A percentile compares a stretch with the other conserved stretches of the same genome.
Conservation (phyloP, 2,797 vertebrate genomes). For the Cottoperca gobio region DNA sequence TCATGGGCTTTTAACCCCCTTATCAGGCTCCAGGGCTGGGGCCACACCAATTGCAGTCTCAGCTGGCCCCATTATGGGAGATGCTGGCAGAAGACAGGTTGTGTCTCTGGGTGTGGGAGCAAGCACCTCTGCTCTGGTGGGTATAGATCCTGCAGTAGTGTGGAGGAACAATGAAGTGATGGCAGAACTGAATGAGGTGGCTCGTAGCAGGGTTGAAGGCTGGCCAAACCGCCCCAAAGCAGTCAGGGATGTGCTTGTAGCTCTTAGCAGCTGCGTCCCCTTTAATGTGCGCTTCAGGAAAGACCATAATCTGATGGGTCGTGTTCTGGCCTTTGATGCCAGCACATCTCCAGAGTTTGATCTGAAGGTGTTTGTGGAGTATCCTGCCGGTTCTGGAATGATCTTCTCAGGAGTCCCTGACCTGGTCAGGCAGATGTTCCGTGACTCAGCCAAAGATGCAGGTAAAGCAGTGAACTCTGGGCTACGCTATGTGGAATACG, state of each 20-base stretch:
- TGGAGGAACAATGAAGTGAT: constrained; percentile 85
- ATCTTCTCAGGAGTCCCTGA: constrained; percentile 88
- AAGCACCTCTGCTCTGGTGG: constrained; percentile 84
- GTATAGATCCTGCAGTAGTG: constrained; percentile 77
- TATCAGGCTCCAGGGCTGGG: constrained; percentile 81
- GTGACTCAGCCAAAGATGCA: constrained; percentile 89
- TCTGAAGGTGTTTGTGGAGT: constrained; percentile 91
- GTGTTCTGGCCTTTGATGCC: constrained; percentile 89
- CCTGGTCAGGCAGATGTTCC: constrained; percentile 91
- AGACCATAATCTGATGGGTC: constrained; percentile 88
- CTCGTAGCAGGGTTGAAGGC: constrained; percentile 87
- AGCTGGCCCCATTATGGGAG: constrained; percentile 85
- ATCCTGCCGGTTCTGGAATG: constrained; percentile 89
- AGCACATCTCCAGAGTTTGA: constrained; percentile 87
- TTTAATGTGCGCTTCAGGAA: constrained; percentile 93
- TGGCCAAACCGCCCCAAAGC: constrained; percentile 88
- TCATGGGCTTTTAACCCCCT: constrained; percentile 85
- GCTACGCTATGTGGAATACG: constrained; percentile 92
- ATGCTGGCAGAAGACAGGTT: constrained; percentile 81
- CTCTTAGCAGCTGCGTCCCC: constrained; percentile 87
- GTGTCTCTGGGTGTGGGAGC: constrained; percentile 76
- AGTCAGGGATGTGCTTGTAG: constrained; percentile 86
- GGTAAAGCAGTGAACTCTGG: constrained; percentile 90
- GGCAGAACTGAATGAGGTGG: constrained; percentile 88
- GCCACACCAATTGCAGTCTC: constrained; percentile 81